phyloP scores from a whole-genome alignment of 2,797 vertebrate genomes.

The Dipus sagitta region DNA sequence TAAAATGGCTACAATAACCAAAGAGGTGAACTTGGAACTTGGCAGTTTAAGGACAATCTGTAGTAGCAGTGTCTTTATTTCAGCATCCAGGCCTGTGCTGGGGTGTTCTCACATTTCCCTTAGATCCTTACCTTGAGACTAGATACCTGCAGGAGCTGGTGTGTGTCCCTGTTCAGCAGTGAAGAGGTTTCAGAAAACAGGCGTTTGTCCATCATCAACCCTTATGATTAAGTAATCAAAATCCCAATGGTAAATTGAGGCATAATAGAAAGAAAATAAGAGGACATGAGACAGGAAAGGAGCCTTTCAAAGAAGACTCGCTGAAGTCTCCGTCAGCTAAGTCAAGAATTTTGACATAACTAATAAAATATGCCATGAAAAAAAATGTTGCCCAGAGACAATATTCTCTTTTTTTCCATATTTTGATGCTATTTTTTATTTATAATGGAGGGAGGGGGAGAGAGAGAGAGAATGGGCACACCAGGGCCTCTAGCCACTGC shows the following conservation, averaged over 20 bases:
- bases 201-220: not conserved
- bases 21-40: conserved; percentile 17
- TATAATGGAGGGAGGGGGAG: not conserved
- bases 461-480: not conserved
- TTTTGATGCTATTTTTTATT: no score
- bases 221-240: not conserved
- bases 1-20: conserved; percentile 45
- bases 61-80: not conserved
- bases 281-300: not conserved
- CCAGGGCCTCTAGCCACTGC: no score
- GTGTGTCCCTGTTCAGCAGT: not conserved
- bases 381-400: not conserved
- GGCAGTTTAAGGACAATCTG: conserved; percentile 9
- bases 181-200: not conserved
- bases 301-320: not conserved
- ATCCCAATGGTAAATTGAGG: not conserved
- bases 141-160: no score
- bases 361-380: not conserved
- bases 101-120: no score
- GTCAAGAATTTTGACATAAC: not conserved
- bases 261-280: not conserved
- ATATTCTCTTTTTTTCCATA: not conserved
- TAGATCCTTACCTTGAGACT: not conserved
- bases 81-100: not conserved
- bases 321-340: not conserved